phyloP scores from a whole-genome alignment of 2,797 vertebrate species.

The Cichlasoma orientale region DNA sequence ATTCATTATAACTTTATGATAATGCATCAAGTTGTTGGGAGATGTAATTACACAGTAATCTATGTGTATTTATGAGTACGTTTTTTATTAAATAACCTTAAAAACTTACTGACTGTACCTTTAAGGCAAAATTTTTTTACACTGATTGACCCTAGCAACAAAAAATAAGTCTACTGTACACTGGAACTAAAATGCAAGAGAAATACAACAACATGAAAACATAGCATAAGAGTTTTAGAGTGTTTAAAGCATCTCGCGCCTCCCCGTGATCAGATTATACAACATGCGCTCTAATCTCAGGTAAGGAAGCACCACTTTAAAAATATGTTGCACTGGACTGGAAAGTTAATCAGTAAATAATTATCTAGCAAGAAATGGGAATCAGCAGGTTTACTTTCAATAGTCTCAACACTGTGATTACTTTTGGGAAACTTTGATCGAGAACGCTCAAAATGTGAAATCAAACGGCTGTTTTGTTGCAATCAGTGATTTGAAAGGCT shows the following conservation, averaged over 20 bases:
- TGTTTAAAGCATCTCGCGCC: neutral
- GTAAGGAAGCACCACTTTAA: neutral
- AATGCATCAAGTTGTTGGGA: too few species aligned
- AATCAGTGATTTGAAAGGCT: conserved; percentile 16
- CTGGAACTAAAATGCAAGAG: too few species aligned
- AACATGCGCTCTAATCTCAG: neutral
- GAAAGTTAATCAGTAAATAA: conserved; percentile 46
- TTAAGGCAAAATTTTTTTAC: neutral
- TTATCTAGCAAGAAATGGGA: conserved; percentile 33
- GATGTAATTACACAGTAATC: too few species aligned
- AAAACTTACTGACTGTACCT: neutral
- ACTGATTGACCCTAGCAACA: neutral
- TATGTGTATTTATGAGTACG: too few species aligned
- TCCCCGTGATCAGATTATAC: neutral
- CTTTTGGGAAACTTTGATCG: conserved; percentile 31
- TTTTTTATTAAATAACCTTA: too few species aligned
- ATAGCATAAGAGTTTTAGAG: neutral
- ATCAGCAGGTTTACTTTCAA: conserved; percentile 36
- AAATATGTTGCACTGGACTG: conserved; percentile 22
- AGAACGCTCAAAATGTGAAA: conserved; percentile 24
- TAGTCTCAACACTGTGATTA: conserved; percentile 30
- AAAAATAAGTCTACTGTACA: neutral
- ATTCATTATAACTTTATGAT: too few species aligned
- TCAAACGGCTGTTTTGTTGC: neutral
- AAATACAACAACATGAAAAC: neutral